Evolutionary conservation across 2,888 invertebrate genomes (phyloP), one percentile per base, ranked within the genome.

Genomic region (Trichacis sp.): DNA sequence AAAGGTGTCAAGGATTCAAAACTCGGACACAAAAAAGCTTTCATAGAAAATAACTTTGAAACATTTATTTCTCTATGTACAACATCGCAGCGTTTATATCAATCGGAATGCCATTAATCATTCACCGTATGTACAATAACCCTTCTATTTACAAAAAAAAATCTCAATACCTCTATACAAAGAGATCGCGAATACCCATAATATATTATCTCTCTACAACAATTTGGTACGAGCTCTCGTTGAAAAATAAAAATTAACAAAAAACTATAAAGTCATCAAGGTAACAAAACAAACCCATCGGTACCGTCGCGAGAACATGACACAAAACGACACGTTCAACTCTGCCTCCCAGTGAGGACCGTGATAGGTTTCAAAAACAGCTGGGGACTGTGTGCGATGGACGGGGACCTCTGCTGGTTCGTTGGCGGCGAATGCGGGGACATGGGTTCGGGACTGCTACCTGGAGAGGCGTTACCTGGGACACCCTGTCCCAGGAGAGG

Each of bases 371-470:
- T 84, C 1, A 84, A 68, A 14, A 85, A 81, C 63, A 75, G 81
- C 70, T 61, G 85, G 68, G 73, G 85, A 74, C 65, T 82, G 73
- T 87, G 82, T 1, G 66, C 66, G 6, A 75, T 71, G 1, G 73
- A 68, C 6, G 40, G 40, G 2, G 40, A 40, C 9, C 78, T 73
- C 6, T 86, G 87, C 24, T 74, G 76, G 1, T 87, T 88, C 14
- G 73, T 73, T 0, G 86, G 83, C 1, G 81, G 61, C 63, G 82
- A 70, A 69, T 79, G 71, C 85, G 85, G 73, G 84, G 87, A 80
- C 78, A 88, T 79, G 0, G 88, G 84, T 55, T 84, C 84, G 4
- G 84, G 88, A 67, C 88, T 88, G 70, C 88, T 83, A 18, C 86
- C 86, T 0, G 83, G 83, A 0, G 84, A 84, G 0, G 81, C 81